A percentile compares a stretch with the other conserved stretches of the same genome.
These are phyloP conservation scores for Labeo rohita DNA, from an alignment of 2,113 vertebrate genomes.

Conservation along the genomic window DNA sequence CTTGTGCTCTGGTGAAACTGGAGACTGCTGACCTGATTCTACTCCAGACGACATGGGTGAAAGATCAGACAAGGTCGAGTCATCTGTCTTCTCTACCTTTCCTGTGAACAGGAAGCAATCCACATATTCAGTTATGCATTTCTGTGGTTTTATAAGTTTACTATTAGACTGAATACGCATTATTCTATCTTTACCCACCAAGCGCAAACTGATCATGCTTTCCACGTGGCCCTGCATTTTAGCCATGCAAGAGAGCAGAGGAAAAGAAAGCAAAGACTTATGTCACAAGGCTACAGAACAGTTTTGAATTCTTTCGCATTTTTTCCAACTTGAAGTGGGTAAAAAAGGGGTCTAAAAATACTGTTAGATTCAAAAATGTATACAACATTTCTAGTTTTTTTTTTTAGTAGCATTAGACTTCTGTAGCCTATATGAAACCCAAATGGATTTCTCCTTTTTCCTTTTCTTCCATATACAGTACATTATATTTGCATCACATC, in stretches of 20 bases:
- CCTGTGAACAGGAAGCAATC: conserved; percentile 71
- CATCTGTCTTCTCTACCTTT: conserved; percentile 77
- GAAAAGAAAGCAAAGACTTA: conserved; percentile 58
- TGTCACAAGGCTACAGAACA: conserved; percentile 15
- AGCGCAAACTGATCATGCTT: conserved; percentile 70
- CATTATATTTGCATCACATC: conserved; percentile 21
- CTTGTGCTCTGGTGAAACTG: conserved; percentile 85
- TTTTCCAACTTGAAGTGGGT: too few relatives aligned
- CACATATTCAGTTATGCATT: neutral
- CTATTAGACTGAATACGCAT: neutral
- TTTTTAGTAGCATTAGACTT: neutral
- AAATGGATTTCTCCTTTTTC: conserved; percentile 1
- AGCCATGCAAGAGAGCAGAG: conserved; percentile 56
- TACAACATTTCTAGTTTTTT: neutral
- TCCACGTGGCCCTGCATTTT: conserved; percentile 69
- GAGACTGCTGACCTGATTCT: conserved; percentile 86
- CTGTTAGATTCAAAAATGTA: too few relatives aligned
- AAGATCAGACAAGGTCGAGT: conserved; percentile 79
- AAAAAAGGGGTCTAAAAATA: too few relatives aligned
- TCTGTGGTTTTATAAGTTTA: neutral
- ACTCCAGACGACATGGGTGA: conserved; percentile 85
- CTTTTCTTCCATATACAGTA: neutral
- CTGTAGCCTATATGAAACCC: neutral
- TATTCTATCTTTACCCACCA: conserved; percentile 67
- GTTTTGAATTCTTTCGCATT: neutral